phyloP scores from a whole-genome alignment of 2,113 vertebrate species.

The Seriola quinqueradiata region DNA sequence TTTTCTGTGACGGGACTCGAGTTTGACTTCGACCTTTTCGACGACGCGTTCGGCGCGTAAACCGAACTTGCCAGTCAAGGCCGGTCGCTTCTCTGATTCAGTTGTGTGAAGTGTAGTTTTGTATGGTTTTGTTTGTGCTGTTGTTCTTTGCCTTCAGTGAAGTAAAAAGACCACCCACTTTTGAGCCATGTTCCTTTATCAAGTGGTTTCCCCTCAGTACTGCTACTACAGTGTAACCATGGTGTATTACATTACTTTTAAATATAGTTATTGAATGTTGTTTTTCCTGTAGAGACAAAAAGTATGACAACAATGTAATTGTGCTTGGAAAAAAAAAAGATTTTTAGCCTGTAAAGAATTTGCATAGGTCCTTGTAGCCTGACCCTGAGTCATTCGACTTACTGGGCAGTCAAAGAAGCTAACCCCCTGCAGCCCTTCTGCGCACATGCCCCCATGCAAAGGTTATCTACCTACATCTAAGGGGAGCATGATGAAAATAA shows the following conservation, averaged over 20 bases:
- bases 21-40: conserved; percentile 37
- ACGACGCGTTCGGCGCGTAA: conserved; percentile 12
- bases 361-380: conserved; percentile 70
- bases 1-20: conserved; percentile 43
- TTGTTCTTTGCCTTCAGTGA: conserved; percentile 85
- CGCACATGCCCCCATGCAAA: conserved; percentile 35
- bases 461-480: conserved; percentile 27
- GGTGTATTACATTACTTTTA: conserved; percentile 79
- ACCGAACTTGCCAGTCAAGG: conserved; percentile 60
- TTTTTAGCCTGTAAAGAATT: conserved; percentile 77
- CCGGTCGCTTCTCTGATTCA: conserved; percentile 64
- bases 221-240: conserved; percentile 77
- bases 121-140: conserved; percentile 79
- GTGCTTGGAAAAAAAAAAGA: conserved; percentile 74
- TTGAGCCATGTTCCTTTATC: conserved; percentile 85
- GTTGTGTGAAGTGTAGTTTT: conserved; percentile 76
- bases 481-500: conserved; percentile 51
- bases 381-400: conserved; percentile 65
- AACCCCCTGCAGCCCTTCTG: conserved; percentile 56
- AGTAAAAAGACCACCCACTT: conserved; percentile 82
- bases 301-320: conserved; percentile 76
- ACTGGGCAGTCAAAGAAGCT: conserved; percentile 72
- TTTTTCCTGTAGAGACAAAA: conserved; percentile 76
- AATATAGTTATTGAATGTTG: conserved; percentile 83
- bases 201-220: conserved; percentile 77